A percentile compares a stretch with the other conserved stretches of the same genome.
phyloP scores from a whole-genome alignment of 2,797 vertebrate genomes.

The Artibeus lituratus region DNA sequence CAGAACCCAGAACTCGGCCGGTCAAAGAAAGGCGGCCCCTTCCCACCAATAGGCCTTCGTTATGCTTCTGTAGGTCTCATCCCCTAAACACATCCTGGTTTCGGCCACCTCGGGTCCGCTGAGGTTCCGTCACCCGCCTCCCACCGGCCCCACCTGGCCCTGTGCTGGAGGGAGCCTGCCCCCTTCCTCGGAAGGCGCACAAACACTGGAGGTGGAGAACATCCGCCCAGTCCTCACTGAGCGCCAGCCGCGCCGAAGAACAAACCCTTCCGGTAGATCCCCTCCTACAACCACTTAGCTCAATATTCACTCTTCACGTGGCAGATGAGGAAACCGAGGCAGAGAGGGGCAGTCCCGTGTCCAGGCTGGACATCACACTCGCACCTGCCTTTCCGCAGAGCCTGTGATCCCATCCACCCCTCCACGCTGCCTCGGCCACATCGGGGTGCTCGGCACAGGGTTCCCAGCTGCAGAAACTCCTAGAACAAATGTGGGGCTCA shows the following conservation, averaged over 20 bases:
- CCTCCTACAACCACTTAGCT: rapidly evolving
- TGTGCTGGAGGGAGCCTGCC: background rate
- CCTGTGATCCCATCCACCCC: too few relatives aligned
- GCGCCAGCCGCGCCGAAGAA: rapidly evolving
- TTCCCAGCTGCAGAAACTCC: background rate
- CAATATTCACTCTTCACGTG: background rate
- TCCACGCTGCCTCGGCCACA: rapidly evolving
- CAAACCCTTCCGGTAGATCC: too few relatives aligned
- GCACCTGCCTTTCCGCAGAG: background rate
- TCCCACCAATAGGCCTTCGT: background rate
- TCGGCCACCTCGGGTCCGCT: background rate
- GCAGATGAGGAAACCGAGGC: background rate
- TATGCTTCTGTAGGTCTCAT: background rate
- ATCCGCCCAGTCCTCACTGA: background rate
- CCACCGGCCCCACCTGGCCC: background rate
- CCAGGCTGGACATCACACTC: background rate
- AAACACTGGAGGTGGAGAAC: rapidly evolving
- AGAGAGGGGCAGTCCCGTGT: background rate
- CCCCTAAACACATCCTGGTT: background rate
- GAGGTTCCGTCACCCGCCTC: background rate
- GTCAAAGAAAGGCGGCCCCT: background rate
- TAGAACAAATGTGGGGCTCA: background rate
- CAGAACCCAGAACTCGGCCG: background rate
- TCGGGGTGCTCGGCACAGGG: rapidly evolving
- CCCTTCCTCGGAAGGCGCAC: background rate